Base-by-base conservation (phyloP, 2,888 invertebrate species). In the Orchesellides sinensis region DNA sequence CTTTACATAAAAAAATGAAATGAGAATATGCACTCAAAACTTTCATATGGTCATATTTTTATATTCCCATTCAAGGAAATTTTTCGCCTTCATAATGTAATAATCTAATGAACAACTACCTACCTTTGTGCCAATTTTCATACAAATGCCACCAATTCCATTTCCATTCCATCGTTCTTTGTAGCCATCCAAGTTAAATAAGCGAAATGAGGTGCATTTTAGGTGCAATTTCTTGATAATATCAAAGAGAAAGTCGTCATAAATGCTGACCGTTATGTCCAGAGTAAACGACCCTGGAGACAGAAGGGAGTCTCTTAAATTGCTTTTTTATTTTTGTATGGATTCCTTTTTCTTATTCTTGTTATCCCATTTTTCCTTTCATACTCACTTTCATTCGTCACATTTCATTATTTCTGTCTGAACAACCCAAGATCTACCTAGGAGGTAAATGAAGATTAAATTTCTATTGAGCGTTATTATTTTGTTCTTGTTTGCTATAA, bases 301-400 rank as follows among this genome's bases (percentile, higher is more conserved):
- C 17, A 61, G 29, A 32, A 32, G 29, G 61, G 61, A 61, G 61
- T 61, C 61, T 17, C 17, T 29, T n/a, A 61, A 61, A 61, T 61
- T 61, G 61, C 17, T n/a, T 61, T 61, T 61, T 32, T 29, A n/a
- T 29, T 32, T 32, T 19, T 19, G 29, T 32, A 32, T 29, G n/a
- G n/a, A n/a, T n/a, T n/a, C n/a, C n/a, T n/a, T n/a, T n/a, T n/a
- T n/a, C n/a, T n/a, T n/a, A n/a, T n/a, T n/a, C n/a, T n/a, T n/a
- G n/a, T n/a, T n/a, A n/a, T n/a, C n/a, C n/a, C n/a, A n/a, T n/a
- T n/a, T 54, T 23, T 23, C 54, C 8, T 61, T 32, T 19, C 17
- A 32, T 61, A 5, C 5, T 5, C 17, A 21, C 27, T 14, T 14
- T 14, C 32, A 32, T 61, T 29, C 29, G 32, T n/a, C 32, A 5